A percentile compares a stretch with the other conserved stretches of the same genome.
Conservation (phyloP, 2,888 invertebrate species). For the Himalopsyche kuldschensis region DNA sequence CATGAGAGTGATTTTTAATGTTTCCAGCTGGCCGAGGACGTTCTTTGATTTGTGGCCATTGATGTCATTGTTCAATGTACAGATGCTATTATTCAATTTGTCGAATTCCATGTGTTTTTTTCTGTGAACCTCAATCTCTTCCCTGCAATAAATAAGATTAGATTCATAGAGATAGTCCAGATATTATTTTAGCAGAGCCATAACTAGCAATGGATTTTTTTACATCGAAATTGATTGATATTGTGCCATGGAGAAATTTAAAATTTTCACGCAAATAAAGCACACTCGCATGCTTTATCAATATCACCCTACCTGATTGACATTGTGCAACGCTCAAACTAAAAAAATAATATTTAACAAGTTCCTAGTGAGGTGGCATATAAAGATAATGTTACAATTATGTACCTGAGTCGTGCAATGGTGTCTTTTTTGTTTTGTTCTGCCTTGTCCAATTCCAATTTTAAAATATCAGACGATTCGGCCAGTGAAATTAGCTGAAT, state of each 20-base stretch:
- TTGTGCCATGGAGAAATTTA: too few species aligned
- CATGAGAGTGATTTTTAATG: conserved; percentile 55
- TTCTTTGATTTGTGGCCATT: conserved; percentile 59
- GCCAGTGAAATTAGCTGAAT: conserved; percentile 50
- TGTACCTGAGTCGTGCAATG: conserved; percentile 51
- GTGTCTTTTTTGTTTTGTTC: conserved; percentile 49
- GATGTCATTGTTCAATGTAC: conserved; percentile 59
- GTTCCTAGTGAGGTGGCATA: not conserved
- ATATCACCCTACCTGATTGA: too few species aligned
- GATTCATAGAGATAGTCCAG: not conserved
- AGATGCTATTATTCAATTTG: conserved; percentile 57
- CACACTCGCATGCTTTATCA: too few species aligned
- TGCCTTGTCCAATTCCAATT: conserved; percentile 49
- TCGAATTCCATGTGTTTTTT: conserved; percentile 51
- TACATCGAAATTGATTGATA: too few species aligned
- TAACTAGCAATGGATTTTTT: too few species aligned
- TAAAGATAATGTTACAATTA: not conserved
- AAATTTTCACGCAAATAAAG: too few species aligned
- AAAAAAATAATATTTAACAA: not conserved
- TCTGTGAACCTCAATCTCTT: conserved; percentile 52
- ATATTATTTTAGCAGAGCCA: too few species aligned
- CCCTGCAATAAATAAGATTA: conserved; percentile 42
- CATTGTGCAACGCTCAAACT: too few species aligned
- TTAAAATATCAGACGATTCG: conserved; percentile 46
- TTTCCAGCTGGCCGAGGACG: conserved; percentile 58